phyloP scores from a whole-genome alignment of 2,888 invertebrate species.

The Volucella inflata region DNA sequence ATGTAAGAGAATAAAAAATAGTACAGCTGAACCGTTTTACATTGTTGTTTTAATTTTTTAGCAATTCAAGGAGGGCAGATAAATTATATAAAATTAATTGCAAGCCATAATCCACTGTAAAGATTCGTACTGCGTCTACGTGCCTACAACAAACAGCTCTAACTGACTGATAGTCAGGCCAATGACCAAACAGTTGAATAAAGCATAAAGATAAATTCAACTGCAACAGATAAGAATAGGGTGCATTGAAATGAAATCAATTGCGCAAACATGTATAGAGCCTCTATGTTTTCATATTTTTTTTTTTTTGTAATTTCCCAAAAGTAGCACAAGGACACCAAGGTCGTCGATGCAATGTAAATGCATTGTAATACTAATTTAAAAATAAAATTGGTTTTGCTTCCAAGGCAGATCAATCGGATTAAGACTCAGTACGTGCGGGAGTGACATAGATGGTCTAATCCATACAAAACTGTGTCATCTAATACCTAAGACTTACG shows the following conservation, averaged over 20 bases:
- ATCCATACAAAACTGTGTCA: not conserved
- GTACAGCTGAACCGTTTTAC: no score
- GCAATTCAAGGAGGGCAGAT: no score
- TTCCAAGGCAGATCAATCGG: conserved; percentile 17
- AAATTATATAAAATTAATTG: no score
- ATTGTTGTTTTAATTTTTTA: no score
- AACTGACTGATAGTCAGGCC: no score
- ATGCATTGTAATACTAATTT: conserved; percentile 27
- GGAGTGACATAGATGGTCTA: not conserved
- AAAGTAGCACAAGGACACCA: conserved; percentile 55
- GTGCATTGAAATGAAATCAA: not conserved
- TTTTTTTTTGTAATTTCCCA: not conserved
- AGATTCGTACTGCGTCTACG: no score
- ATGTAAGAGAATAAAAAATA: no score
- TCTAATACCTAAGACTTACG: not conserved
- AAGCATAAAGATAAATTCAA: not conserved
- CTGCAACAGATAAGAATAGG: conserved; percentile 8
- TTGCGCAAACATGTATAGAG: not conserved
- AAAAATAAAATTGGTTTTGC: conserved; percentile 5
- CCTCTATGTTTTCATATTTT: not conserved
- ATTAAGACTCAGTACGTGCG: conserved; percentile 25
- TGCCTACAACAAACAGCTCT: no score
- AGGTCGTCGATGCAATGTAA: conserved; percentile 40
- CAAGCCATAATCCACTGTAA: no score
- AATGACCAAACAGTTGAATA: not conserved